phyloP scores from a whole-genome alignment of 2,797 vertebrate genomes.

The Danio aesculapii region DNA sequence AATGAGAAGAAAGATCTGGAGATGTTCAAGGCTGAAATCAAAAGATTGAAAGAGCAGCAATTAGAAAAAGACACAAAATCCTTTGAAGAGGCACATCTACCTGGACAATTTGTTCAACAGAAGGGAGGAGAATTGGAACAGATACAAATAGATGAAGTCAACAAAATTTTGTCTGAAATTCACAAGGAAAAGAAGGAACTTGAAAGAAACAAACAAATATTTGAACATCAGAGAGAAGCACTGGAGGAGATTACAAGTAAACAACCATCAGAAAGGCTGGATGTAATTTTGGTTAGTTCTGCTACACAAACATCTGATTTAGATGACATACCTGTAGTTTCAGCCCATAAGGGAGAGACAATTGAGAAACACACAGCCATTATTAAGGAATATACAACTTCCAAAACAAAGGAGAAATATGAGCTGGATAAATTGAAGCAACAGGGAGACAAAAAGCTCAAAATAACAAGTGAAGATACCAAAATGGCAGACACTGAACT shows the following conservation, averaged over 20 bases:
- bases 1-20: background rate
- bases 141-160: conserved; percentile 16
- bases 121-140: conserved; percentile 1
- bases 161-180: conserved; percentile 16
- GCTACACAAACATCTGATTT: conserved; percentile 27
- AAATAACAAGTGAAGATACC: conserved; percentile 5
- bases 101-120: background rate
- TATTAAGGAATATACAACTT: background rate
- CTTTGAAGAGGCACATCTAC: background rate
- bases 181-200: conserved; percentile 3
- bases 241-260: background rate
- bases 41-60: background rate
- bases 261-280: background rate
- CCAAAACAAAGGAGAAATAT: background rate
- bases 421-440: background rate
- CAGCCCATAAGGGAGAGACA: background rate
- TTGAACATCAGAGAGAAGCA: conserved; percentile 28
- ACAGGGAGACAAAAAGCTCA: background rate
- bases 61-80: background rate
- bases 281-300: conserved; percentile 12
- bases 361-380: conserved; percentile 4
- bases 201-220: conserved; percentile 10
- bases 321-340: background rate
- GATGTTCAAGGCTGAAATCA: background rate
- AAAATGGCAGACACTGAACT: background rate